These are phyloP conservation scores for Pristionchus entomophagus DNA, from an alignment of 2,888 invertebrate genomes.

Conservation along the genomic window DNA sequence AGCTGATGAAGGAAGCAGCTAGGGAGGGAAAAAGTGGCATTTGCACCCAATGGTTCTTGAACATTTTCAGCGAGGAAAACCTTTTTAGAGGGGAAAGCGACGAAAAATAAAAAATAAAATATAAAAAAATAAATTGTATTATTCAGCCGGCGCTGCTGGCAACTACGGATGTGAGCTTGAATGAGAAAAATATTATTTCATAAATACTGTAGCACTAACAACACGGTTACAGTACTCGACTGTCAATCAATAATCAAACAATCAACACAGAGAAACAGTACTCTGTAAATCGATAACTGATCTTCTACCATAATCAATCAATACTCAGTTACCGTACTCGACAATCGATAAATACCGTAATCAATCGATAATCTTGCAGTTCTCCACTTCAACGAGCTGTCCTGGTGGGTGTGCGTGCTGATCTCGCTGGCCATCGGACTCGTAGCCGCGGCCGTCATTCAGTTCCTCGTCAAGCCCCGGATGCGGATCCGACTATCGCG, in stretches of 20 bases:
- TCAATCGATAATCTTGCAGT: slow-evolving; percentile 83
- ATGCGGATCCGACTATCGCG: slow-evolving; percentile 48
- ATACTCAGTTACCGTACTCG: not conserved
- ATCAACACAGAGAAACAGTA: no score
- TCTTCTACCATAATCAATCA: no score
- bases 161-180: not conserved
- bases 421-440: slow-evolving; percentile 84
- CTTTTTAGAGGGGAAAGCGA: no score
- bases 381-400: slow-evolving; percentile 89
- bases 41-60: no score
- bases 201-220: no score
- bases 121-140: not conserved
- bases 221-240: no score
- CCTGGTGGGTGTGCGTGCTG: slow-evolving; percentile 87
- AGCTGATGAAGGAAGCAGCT: no score
- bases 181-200: no score
- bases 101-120: slow-evolving; percentile 30
- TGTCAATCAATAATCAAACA: not conserved
- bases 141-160: not conserved
- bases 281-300: no score
- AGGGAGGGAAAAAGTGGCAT: no score
- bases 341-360: not conserved
- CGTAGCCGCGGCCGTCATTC: slow-evolving; percentile 76
- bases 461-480: slow-evolving; percentile 59
- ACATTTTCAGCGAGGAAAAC: no score